Evolutionary conservation across 2,888 invertebrate genomes (phyloP).

Genomic region (Agonopterix alstromeriana): DNA sequence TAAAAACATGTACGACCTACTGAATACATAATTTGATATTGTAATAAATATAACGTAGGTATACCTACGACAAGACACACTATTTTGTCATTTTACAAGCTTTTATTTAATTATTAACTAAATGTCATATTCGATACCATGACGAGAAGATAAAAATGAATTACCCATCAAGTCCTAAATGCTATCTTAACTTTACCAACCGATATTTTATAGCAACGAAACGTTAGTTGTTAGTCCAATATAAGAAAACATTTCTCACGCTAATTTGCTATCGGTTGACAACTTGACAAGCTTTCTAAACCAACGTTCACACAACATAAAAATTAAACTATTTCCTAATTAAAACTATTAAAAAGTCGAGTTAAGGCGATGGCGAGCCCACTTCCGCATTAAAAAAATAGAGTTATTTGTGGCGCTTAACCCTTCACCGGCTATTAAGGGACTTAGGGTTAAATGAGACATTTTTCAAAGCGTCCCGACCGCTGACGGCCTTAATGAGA

Average conservation of each 20-base stretch:
- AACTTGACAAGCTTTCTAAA: conserved; percentile 35
- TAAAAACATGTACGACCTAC: no score
- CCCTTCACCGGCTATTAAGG: conserved; percentile 71
- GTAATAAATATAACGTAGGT: no score
- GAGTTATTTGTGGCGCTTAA: conserved; percentile 69
- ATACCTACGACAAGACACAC: no score
- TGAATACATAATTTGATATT: no score
- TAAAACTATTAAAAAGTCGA: conserved; percentile 70
- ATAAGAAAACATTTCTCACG: conserved; percentile 54
- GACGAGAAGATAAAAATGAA: no score
- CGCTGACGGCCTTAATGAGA: conserved; percentile 72
- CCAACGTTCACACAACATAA: conserved; percentile 44
- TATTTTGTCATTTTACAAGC: no score
- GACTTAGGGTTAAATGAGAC: conserved; percentile 72
- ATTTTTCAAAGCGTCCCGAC: conserved; percentile 65
- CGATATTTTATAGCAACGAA: background rate
- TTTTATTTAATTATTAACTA: no score
- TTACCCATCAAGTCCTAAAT: no score
- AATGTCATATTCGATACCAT: no score
- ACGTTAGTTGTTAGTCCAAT: conserved; percentile 24
- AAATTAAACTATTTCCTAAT: conserved; percentile 75
- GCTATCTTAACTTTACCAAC: background rate
- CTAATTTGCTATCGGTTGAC: conserved; percentile 49
- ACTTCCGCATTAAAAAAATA: conserved; percentile 51
- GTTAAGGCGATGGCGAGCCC: conserved; percentile 38